A percentile compares a stretch with the other conserved stretches of the same genome.
phyloP scores from a whole-genome alignment of 1,140 invertebrate species.

The Saccostrea glomerata region DNA sequence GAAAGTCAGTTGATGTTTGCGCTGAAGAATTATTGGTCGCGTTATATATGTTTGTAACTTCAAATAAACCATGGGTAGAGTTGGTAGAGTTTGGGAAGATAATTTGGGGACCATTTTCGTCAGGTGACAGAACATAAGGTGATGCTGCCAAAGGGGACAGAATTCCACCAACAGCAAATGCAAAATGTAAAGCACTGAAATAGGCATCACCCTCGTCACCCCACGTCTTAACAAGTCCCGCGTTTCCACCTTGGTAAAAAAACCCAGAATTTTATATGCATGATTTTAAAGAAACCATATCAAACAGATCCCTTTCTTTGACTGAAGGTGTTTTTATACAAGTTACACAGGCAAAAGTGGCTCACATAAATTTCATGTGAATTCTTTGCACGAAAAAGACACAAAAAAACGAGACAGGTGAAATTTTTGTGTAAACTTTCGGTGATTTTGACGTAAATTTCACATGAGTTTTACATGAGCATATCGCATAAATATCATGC shows the following conservation, averaged over 20 bases:
- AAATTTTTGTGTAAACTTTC: too few relatives aligned
- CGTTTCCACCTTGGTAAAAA: conserved; percentile 64
- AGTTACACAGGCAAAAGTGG: too few relatives aligned
- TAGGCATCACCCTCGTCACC: conserved; percentile 52
- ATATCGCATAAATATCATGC: too few relatives aligned
- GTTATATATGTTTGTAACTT: background rate
- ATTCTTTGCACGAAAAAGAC: too few relatives aligned
- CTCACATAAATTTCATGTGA: too few relatives aligned
- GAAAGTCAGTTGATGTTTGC: background rate
- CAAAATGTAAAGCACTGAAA: conserved; percentile 66
- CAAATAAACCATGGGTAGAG: background rate
- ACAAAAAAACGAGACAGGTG: too few relatives aligned
- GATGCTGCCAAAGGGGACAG: conserved; percentile 63
- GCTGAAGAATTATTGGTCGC: background rate
- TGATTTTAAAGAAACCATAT: too few relatives aligned
- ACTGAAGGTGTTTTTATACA: too few relatives aligned
- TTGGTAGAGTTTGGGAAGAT: background rate
- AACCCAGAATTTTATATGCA: background rate
- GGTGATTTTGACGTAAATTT: too few relatives aligned
- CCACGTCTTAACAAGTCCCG: conserved; percentile 62
- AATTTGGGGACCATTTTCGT: background rate
- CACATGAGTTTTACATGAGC: too few relatives aligned
- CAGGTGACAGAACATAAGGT: conserved; percentile 60
- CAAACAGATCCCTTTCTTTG: too few relatives aligned
- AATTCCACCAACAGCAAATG: conserved; percentile 64